phyloP scores from a whole-genome alignment of 2,113 vertebrate genomes.

The Condylura cristata region DNA sequence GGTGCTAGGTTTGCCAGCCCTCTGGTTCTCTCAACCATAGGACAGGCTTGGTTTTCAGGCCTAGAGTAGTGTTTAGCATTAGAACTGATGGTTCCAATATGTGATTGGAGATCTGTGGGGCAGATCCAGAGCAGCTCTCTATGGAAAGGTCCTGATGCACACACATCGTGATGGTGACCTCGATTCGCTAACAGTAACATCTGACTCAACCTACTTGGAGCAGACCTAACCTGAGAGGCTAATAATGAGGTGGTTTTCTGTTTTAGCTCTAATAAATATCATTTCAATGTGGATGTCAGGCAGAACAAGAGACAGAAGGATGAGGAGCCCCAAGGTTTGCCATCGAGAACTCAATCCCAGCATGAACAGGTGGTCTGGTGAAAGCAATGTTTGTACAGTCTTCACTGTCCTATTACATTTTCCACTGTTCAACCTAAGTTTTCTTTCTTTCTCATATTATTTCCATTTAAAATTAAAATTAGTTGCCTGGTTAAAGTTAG shows the following conservation, averaged over 20 bases:
- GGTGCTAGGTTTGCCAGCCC: not conserved
- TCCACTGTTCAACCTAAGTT: not conserved
- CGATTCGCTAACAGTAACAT: not conserved
- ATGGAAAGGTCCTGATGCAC: not conserved
- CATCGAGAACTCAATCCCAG: not conserved
- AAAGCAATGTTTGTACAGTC: not conserved
- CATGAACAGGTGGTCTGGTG: not conserved
- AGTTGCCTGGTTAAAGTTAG: not conserved
- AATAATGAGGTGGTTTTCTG: not conserved
- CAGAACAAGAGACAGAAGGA: not conserved
- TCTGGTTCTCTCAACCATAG: not conserved
- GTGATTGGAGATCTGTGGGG: not conserved
- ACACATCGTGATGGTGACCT: not conserved
- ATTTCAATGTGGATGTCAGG: not conserved
- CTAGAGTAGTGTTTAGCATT: not conserved
- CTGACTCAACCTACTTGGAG: not conserved
- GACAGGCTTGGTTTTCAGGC: not conserved
- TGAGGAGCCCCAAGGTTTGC: not conserved
- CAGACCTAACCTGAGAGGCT: not conserved
- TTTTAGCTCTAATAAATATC: not conserved
- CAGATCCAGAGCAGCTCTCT: not conserved
- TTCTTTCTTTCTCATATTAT: not conserved
- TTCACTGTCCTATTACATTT: not conserved
- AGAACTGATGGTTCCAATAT: not conserved
- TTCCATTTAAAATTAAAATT: conserved; percentile 41